A percentile compares a stretch with the other conserved stretches of the same genome.
These are phyloP conservation scores for Synanthedon formicaeformis DNA, from an alignment of 2,888 invertebrate species.

Conservation along the genomic window DNA sequence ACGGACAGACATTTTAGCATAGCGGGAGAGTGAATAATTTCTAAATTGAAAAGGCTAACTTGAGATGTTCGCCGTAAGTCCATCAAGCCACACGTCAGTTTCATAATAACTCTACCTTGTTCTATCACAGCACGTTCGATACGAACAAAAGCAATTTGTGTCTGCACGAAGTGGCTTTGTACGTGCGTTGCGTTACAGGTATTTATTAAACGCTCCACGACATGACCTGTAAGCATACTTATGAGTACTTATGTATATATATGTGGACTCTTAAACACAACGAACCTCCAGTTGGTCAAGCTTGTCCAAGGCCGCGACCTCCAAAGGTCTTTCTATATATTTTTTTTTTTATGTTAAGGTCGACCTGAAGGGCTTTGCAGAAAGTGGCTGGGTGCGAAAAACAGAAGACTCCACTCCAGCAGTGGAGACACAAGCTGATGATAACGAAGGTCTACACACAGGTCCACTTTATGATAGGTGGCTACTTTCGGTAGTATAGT, in stretches of 20 bases:
- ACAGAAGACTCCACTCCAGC: too few species aligned
- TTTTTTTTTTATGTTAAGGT: too few species aligned
- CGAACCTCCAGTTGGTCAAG: background rate
- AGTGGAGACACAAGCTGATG: too few species aligned
- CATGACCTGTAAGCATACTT: background rate
- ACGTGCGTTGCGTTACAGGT: conserved; percentile 61
- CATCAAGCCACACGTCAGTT: conserved; percentile 34
- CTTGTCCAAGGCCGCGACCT: conserved; percentile 26
- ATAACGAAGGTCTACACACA: too few species aligned
- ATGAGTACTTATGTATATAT: conserved; percentile 12
- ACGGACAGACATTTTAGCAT: conserved; percentile 6
- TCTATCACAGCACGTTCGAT: conserved; percentile 48
- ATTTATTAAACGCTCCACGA: conserved; percentile 37
- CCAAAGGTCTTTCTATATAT: conserved; percentile 7
- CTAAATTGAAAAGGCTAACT: conserved; percentile 37
- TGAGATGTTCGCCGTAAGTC: conserved; percentile 29
- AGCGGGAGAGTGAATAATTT: background rate
- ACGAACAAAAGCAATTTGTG: conserved; percentile 68
- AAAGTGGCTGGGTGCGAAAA: too few species aligned
- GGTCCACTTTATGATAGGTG: too few species aligned
- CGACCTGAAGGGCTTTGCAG: too few species aligned
- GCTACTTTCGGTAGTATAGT: too few species aligned
- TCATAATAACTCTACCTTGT: conserved; percentile 33
- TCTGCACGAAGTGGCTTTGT: conserved; percentile 56
- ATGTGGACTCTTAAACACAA: background rate